Evolutionary conservation across 2,113 vertebrate species (phyloP), one percentile per base, ranked within the genome.

Genomic region (Tympanuchus pallidicinctus): DNA sequence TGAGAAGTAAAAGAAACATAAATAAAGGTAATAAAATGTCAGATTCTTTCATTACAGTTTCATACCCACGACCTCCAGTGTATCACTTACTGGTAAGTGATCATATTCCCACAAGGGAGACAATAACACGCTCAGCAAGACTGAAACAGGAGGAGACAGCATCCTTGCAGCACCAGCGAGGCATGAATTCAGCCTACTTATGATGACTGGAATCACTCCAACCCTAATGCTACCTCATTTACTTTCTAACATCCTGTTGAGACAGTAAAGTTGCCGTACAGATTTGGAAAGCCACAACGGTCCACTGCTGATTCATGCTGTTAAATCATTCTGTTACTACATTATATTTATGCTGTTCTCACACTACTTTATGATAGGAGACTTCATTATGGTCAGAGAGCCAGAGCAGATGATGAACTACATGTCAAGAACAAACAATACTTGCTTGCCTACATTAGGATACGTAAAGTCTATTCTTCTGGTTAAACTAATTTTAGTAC

Each of bases 271-370:
- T 50, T 88, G 88, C 67, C 93, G 70, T 21, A 71, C 2, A 11
- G 89, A 87, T 82, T 82, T 93, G 78, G 85, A 95, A 95, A 91
- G 65, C 71, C 66, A 67, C 71, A 91, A 81, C 63, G 73, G 88
- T 71, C 77, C 81, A 70, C 78, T 94, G 82, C 80, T 95, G 95
- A 89, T 85, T 96, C 92, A 78, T 63, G 88, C 88, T 96, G 96
- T 87, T 96, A 92, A 95, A 92, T 92, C 92, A 87, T 47, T 92
- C 95, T 94, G 95, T 59, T 96, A 69, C n/a, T 93, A 85, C 87
- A 90, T 86, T 79, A 79, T 80, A 91, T 85, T 96, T 91, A 92
- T 95, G 78, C 77, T 85, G 75, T 52, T 86, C 75, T 86, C 89
- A 83, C 11, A 8, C 34, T 91, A 60, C 64, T 96, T 93, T 91